Percentiles rank a stretch among this genome's conserved stretches.
These are phyloP conservation scores for Brotula barbata DNA, from an alignment of 2,797 vertebrate genomes.

Conservation along the genomic window DNA sequence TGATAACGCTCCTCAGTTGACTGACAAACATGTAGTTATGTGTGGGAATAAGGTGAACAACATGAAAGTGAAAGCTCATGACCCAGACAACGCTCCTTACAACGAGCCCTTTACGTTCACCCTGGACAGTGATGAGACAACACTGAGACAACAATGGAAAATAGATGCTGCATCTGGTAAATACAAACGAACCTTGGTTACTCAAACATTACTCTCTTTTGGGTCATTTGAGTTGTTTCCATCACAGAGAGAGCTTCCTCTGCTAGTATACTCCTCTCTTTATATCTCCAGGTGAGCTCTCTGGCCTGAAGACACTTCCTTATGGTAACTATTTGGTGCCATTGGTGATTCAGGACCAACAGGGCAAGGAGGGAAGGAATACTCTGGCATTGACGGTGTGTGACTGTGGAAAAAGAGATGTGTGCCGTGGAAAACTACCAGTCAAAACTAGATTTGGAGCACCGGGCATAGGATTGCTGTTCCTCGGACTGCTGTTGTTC, in stretches of 20 bases:
- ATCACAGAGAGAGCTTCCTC: neutral
- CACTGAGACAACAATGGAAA: slow-evolving; percentile 70
- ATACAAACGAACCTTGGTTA: slow-evolving; percentile 10
- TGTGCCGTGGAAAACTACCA: slow-evolving; percentile 48
- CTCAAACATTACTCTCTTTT: neutral
- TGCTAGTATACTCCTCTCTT: slow-evolving; percentile 4
- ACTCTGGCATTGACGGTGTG: slow-evolving; percentile 75
- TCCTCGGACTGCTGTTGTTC: slow-evolving; percentile 68
- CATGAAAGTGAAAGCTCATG: slow-evolving; percentile 64
- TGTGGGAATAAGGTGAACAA: slow-evolving; percentile 66
- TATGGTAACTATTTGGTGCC: slow-evolving; percentile 79
- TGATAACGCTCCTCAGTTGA: slow-evolving; percentile 75
- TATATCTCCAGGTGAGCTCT: slow-evolving; percentile 71
- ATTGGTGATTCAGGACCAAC: slow-evolving; percentile 78
- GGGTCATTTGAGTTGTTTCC: fast-evolving
- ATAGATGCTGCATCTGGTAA: slow-evolving; percentile 74
- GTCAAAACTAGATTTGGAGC: slow-evolving; percentile 33
- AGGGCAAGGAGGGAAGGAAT: slow-evolving; percentile 61
- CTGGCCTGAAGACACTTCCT: slow-evolving; percentile 66
- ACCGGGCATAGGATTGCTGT: slow-evolving; percentile 59
- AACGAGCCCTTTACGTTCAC: slow-evolving; percentile 77
- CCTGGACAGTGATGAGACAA: slow-evolving; percentile 51
- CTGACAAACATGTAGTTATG: slow-evolving; percentile 38
- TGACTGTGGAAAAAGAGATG: slow-evolving; percentile 57
- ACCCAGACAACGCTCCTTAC: slow-evolving; percentile 70